Evolutionary conservation across 2,888 invertebrate genomes (phyloP).

Genomic region (Aleiodes leptofemur): DNA sequence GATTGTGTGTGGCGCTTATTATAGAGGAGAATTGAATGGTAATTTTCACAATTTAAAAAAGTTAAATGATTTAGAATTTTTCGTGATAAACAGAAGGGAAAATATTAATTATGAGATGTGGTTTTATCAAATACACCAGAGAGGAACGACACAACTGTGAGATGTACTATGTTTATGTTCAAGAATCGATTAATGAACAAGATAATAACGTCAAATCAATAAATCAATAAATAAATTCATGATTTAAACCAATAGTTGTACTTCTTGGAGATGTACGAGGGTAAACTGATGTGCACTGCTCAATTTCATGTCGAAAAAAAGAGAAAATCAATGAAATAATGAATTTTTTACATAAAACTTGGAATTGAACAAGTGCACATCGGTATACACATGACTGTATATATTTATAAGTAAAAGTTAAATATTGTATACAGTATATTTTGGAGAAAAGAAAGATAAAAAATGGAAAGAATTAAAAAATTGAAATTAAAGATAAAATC

Average conservation of each 20-base stretch:
- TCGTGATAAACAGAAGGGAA: constrained; percentile 25
- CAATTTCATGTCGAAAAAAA: constrained; percentile 67
- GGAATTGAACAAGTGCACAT: constrained; percentile 68
- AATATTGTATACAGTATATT: constrained; percentile 75
- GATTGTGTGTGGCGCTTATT: constrained; percentile 18
- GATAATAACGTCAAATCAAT: constrained; percentile 39
- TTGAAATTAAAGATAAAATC: constrained; percentile 71
- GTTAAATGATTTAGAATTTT: constrained; percentile 33
- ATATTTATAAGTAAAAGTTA: constrained; percentile 73
- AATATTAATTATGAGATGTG: constrained; percentile 34
- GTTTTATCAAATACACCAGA: constrained; percentile 36
- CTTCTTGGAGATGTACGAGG: constrained; percentile 65
- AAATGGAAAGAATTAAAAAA: constrained; percentile 65
- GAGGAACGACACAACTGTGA: constrained; percentile 61
- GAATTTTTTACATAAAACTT: constrained; percentile 58
- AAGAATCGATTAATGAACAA: constrained; percentile 50
- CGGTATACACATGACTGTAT: constrained; percentile 69
- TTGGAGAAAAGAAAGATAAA: constrained; percentile 69
- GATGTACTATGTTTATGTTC: constrained; percentile 44
- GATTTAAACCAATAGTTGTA: constrained; percentile 55
- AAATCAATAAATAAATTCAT: constrained; percentile 24
- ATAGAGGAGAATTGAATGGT: constrained; percentile 13
- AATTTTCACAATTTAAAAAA: constrained; percentile 33
- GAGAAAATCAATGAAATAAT: constrained; percentile 16
- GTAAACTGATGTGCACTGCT: constrained; percentile 70